A percentile compares a stretch with the other conserved stretches of the same genome.
Evolutionary conservation across 2,113 vertebrate genomes (phyloP).

Genomic region (Ictalurus punctatus): DNA sequence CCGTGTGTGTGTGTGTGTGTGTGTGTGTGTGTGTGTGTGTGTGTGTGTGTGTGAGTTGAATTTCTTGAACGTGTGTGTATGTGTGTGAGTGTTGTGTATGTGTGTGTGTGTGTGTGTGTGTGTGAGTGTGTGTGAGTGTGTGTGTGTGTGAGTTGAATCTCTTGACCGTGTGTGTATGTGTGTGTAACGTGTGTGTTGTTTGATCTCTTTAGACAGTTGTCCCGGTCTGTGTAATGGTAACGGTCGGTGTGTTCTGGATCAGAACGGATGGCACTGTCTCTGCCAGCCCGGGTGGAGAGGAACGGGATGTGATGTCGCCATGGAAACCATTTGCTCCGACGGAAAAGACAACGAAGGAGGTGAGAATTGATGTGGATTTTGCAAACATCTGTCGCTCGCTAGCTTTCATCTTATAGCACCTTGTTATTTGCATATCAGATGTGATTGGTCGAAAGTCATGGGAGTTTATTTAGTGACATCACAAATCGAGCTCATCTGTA

Average conservation of each 20-base stretch:
- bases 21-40: background rate
- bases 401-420: background rate
- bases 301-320: conserved; percentile 93
- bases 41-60: background rate
- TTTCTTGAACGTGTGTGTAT: background rate
- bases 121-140: conserved; percentile 32
- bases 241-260: conserved; percentile 93
- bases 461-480: background rate
- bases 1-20: background rate
- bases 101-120: conserved; percentile 1
- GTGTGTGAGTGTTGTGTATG: background rate
- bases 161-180: background rate
- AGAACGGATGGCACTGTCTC: conserved; percentile 97
- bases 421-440: background rate
- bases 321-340: conserved; percentile 94
- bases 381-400: background rate
- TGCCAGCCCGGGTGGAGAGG: conserved; percentile 98
- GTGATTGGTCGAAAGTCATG: background rate
- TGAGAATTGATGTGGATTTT: conserved; percentile 66
- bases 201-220: conserved; percentile 88
- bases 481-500: background rate
- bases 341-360: conserved; percentile 99
- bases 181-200: conserved; percentile 46
- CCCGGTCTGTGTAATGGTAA: conserved; percentile 98
- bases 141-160: background rate